These are phyloP conservation scores for Blomia tropicalis DNA, from an alignment of 2,888 invertebrate species.

Conservation along the genomic window DNA sequence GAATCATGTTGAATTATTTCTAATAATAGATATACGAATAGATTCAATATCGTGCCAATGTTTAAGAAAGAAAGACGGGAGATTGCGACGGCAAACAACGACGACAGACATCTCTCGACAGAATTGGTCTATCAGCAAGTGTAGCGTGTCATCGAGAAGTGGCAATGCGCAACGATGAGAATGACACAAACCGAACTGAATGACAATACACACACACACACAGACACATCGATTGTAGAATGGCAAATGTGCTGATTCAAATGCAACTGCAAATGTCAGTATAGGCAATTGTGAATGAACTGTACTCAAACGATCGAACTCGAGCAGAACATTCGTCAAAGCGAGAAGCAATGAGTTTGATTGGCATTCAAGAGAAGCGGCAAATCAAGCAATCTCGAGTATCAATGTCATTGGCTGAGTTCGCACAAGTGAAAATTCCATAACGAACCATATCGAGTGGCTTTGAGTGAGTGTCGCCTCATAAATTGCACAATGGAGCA, in stretches of 20 bases:
- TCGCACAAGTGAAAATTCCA: neutral
- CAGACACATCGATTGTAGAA: neutral
- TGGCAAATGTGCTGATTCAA: constrained; percentile 12
- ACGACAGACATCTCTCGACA: neutral
- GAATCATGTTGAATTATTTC: too few species aligned
- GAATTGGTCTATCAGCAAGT: neutral
- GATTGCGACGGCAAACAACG: too few species aligned
- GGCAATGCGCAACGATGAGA: too few species aligned
- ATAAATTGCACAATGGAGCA: neutral
- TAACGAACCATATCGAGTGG: neutral
- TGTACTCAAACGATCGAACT: neutral
- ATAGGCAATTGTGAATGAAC: neutral
- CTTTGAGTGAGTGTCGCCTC: neutral
- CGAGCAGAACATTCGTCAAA: neutral
- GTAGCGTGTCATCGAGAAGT: too few species aligned
- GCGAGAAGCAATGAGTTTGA: neutral
- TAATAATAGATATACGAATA: too few species aligned
- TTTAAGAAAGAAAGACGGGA: too few species aligned
- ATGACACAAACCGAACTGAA: too few species aligned
- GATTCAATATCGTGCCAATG: too few species aligned
- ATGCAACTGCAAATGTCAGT: neutral
- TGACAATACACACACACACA: too few species aligned
- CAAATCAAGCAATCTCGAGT: neutral
- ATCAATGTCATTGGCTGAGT: neutral
- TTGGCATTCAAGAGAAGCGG: neutral